Conservation (phyloP, 1,140 invertebrate species). For the Drosophila azteca region DNA sequence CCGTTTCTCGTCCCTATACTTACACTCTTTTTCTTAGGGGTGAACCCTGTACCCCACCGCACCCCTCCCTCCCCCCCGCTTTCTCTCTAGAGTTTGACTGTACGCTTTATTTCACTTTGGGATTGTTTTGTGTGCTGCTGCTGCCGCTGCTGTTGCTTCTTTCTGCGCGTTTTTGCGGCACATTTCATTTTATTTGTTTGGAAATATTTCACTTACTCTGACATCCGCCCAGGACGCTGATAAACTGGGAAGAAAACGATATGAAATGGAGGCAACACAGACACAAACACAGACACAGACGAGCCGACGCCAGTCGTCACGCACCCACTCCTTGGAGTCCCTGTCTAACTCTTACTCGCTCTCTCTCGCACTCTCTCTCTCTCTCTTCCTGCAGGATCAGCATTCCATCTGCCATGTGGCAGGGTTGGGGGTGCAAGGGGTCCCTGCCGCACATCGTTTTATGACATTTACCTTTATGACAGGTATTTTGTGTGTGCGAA, state of each 20-base stretch:
- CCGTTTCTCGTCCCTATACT: no score
- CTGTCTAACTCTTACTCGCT: background rate
- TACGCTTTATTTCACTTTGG: constrained; percentile 63
- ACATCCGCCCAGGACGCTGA: constrained; percentile 60
- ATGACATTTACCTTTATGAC: constrained; percentile 81
- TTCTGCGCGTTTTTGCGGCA: constrained; percentile 47
- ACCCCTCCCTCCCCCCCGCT: no score
- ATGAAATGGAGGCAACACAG: constrained; percentile 11
- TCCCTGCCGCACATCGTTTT: constrained; percentile 59
- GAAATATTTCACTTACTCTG: constrained; percentile 80
- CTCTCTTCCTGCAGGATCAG: constrained; percentile 19
- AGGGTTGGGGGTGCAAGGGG: background rate
- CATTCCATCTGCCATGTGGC: constrained; percentile 25
- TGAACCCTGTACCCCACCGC: background rate
- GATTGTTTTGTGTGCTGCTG: constrained; percentile 44
- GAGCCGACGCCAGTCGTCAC: constrained; percentile 31
- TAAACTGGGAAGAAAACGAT: constrained; percentile 53
- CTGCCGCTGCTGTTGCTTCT: constrained; percentile 45
- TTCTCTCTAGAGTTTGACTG: background rate
- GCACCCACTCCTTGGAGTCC: constrained; percentile 4
- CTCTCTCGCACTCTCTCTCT: background rate
- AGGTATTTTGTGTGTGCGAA: constrained; percentile 52
- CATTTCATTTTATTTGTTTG: constrained; percentile 78
- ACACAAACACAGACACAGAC: constrained; percentile 7
- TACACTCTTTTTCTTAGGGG: constrained; percentile 31